These are phyloP conservation scores for Dendrolimus houi DNA, from an alignment of 2,888 invertebrate species.

Conservation along the genomic window DNA sequence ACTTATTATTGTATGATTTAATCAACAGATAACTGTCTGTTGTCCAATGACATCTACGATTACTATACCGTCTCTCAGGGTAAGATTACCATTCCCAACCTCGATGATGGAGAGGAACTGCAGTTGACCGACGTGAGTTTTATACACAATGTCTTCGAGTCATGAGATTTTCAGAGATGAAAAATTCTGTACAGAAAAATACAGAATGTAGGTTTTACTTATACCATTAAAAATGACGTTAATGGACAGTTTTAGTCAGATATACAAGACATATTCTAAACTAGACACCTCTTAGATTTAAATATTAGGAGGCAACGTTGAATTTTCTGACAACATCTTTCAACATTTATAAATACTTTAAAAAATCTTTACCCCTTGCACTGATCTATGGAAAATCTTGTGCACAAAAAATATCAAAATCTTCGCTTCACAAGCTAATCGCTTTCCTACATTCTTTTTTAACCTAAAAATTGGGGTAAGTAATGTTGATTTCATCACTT, in stretches of 20 bases:
- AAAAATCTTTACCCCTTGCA: not conserved
- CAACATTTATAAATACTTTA: not conserved
- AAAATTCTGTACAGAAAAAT: constrained; percentile 19
- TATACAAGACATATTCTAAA: constrained; percentile 1
- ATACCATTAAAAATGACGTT: constrained; percentile 32
- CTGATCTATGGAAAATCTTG: not conserved
- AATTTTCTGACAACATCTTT: not conserved
- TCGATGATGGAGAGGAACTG: constrained; percentile 97
- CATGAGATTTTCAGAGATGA: not conserved
- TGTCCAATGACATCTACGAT: constrained; percentile 93
- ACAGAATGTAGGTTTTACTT: constrained; percentile 9
- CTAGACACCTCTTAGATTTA: not conserved
- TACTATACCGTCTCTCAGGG: constrained; percentile 98
- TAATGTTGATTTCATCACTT: constrained; percentile 15
- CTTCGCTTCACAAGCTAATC: not conserved
- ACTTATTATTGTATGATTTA: constrained; percentile 36
- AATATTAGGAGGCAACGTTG: not conserved
- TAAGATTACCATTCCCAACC: constrained; percentile 94
- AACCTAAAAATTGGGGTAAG: constrained; percentile 6
- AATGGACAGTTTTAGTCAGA: constrained; percentile 21
- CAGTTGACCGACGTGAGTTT: constrained; percentile 90
- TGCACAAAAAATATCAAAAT: not conserved
- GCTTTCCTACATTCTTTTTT: not conserved
- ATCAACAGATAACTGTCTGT: constrained; percentile 84
- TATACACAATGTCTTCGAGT: not conserved